Percentiles rank a stretch among this genome's conserved stretches.
phyloP scores from a whole-genome alignment of 1,140 invertebrate genomes.

The Drosophila grimshawi region DNA sequence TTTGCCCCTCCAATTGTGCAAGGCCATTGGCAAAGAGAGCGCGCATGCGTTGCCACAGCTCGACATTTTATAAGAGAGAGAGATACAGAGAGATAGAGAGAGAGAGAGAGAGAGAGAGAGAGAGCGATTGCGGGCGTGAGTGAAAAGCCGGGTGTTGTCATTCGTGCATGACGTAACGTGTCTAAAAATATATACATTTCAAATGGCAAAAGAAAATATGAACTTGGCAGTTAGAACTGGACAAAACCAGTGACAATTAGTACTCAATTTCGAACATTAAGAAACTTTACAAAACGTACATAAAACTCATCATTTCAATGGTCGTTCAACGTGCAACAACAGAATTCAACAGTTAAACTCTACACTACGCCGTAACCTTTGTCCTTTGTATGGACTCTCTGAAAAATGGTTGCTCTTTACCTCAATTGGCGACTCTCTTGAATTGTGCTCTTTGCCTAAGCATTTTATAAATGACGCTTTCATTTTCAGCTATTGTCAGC shows the following conservation, averaged over 20 bases:
- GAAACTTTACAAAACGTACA: background rate
- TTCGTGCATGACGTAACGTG: conserved; percentile 65
- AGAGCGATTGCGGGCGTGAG: background rate
- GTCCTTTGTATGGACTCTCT: conserved; percentile 29
- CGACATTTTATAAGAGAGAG: conserved; percentile 53
- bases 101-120: background rate
- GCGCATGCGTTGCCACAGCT: conserved; percentile 52
- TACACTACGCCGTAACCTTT: conserved; percentile 30
- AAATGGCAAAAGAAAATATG: background rate
- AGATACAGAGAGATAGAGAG: background rate
- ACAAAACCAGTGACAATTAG: too few relatives aligned
- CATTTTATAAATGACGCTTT: conserved; percentile 60
- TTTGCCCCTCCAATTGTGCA: conserved; percentile 7
- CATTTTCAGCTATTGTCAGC: conserved; percentile 68
- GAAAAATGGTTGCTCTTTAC: conserved; percentile 15
- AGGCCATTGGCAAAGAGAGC: background rate
- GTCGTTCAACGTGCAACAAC: background rate
- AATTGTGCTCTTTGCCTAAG: conserved; percentile 14
- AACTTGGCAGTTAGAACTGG: background rate
- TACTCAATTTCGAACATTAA: background rate
- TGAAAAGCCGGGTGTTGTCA: conserved; percentile 64
- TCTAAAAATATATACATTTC: conserved; percentile 24
- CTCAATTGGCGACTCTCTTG: conserved; percentile 24
- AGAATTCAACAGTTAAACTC: conserved; percentile 71
- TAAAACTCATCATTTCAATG: background rate